These are phyloP conservation scores for Drosophila elegans DNA, from an alignment of 1,140 invertebrate genomes.

Conservation along the genomic window DNA sequence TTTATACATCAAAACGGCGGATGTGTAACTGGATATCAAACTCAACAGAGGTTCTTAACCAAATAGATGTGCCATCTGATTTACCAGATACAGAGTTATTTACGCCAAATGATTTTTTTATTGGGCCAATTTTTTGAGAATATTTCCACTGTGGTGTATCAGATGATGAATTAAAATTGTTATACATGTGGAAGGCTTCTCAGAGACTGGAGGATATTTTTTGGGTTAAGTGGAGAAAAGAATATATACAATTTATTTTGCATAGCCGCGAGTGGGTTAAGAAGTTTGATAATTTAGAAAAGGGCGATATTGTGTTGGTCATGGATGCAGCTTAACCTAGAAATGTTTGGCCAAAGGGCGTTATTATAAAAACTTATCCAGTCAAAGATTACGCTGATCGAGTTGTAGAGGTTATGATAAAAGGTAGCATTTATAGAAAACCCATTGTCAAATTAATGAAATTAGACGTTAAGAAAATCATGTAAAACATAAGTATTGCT, in stretches of 20 bases:
- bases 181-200: conserved; percentile 16
- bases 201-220: conserved; percentile 3
- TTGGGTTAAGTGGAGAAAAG: neutral
- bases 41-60: no score
- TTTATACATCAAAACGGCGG: no score
- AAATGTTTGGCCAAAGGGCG: conserved; percentile 31
- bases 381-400: no score
- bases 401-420: no score
- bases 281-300: neutral
- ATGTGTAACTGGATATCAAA: no score
- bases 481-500: conserved; percentile 5
- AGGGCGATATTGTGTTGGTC: conserved; percentile 9
- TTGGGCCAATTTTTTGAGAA: conserved; percentile 15
- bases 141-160: neutral
- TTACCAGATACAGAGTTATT: conserved; percentile 4
- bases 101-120: conserved; percentile 5
- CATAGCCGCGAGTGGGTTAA: conserved; percentile 10
- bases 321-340: conserved; percentile 16
- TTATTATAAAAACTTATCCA: no score
- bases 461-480: conserved; percentile 30
- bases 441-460: conserved; percentile 7
- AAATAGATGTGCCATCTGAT: conserved; percentile 40
- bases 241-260: conserved; percentile 1
- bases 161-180: conserved; percentile 10
- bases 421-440: no score